Conservation (phyloP, 2,888 invertebrate species). For the Opisthograptis luteolata region DNA sequence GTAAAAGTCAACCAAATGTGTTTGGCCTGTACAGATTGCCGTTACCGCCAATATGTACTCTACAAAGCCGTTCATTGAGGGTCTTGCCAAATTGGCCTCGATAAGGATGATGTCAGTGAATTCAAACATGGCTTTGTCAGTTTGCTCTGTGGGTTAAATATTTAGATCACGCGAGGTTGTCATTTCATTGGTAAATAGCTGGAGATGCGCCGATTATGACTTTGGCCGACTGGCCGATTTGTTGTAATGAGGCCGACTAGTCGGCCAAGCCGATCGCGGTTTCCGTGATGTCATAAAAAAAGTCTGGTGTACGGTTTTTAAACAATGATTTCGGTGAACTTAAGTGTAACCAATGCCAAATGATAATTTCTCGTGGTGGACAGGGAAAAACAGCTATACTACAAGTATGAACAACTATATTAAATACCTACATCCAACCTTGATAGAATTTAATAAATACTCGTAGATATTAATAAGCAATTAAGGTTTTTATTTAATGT, state of each 20-base stretch:
- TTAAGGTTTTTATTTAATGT: too few species aligned
- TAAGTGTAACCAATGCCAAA: background rate
- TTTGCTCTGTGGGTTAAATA: conserved; percentile 44
- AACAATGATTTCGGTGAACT: background rate
- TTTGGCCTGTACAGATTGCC: conserved; percentile 48
- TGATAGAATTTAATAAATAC: too few species aligned
- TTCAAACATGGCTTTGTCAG: conserved; percentile 39
- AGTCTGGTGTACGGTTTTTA: too few species aligned
- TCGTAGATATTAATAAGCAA: too few species aligned
- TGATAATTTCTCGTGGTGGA: background rate
- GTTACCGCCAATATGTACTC: conserved; percentile 45
- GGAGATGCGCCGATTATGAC: too few species aligned
- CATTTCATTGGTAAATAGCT: conserved; percentile 25
- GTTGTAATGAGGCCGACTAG: too few species aligned
- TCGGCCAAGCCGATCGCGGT: too few species aligned
- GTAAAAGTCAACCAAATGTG: conserved; percentile 14
- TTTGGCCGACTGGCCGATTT: too few species aligned
- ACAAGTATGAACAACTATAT: background rate
- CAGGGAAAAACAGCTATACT: background rate
- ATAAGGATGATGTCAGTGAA: conserved; percentile 67
- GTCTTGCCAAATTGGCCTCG: conserved; percentile 53
- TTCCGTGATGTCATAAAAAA: too few species aligned
- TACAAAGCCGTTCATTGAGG: conserved; percentile 19
- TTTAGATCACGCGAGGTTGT: conserved; percentile 40
- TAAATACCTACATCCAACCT: background rate